phyloP scores from a whole-genome alignment of 2,888 invertebrate genomes.

The Mechanitis mazaeus region DNA sequence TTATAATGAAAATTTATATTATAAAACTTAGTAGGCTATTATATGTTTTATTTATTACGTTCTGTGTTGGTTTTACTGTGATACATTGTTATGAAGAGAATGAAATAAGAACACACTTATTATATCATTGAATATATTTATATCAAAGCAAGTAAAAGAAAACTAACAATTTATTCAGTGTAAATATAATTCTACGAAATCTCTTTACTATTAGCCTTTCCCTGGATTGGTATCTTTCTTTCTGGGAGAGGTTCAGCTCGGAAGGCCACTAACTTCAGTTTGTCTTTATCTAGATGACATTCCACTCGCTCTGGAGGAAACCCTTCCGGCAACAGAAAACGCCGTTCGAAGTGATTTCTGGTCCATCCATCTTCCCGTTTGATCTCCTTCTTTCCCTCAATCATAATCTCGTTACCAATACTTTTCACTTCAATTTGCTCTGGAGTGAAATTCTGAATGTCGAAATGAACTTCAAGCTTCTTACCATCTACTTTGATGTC shows the following conservation, averaged over 20 bases:
- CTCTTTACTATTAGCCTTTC: conserved; percentile 37
- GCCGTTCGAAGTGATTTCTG: conserved; percentile 84
- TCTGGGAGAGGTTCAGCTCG: conserved; percentile 58
- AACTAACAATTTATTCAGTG: conserved; percentile 11
- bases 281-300: conserved; percentile 86
- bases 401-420: conserved; percentile 81
- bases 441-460: conserved; percentile 87
- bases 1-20: too few relatives aligned
- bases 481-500: conserved; percentile 79
- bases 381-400: conserved; percentile 89
- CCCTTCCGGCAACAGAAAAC: conserved; percentile 85
- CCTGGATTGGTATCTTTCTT: conserved; percentile 54
- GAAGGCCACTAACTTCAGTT: conserved; percentile 82
- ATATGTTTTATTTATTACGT: too few relatives aligned
- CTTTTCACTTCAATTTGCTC: conserved; percentile 88
- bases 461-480: conserved; percentile 83
- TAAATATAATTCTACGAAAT: conserved; percentile 7
- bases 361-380: conserved; percentile 85
- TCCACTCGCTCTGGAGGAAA: conserved; percentile 84
- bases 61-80: too few relatives aligned
- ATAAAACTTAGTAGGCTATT: too few relatives aligned
- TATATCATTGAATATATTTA: background rate
- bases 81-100: background rate
- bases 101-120: background rate
- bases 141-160: background rate